Evolutionary conservation across 2,888 invertebrate species (phyloP).

Genomic region (Branchipolynoe longqiensis): DNA sequence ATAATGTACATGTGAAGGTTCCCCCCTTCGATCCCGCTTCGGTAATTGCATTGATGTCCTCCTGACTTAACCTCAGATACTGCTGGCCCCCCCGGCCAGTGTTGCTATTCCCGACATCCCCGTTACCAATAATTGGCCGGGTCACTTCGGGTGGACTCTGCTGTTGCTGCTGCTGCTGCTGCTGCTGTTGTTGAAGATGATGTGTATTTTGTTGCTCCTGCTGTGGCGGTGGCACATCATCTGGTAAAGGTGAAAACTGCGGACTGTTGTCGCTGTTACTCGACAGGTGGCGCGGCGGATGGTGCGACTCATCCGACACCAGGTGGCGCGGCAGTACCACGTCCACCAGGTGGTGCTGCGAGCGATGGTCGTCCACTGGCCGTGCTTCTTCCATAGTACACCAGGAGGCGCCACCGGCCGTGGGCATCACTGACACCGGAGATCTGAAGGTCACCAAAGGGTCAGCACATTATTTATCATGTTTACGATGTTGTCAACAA

Average conservation of each 20-base stretch:
- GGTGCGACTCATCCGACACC: conserved; percentile 15
- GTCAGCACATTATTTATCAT: not conserved
- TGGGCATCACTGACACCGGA: not conserved
- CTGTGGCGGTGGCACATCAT: not conserved
- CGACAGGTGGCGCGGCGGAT: conserved; percentile 14
- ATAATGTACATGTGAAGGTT: conserved; percentile 71
- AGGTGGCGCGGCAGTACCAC: conserved; percentile 14
- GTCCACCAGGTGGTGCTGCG: conserved; percentile 29
- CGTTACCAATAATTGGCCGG: conserved; percentile 26
- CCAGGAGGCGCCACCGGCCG: conserved; percentile 26
- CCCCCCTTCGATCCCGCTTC: conserved; percentile 59
- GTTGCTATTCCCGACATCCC: conserved; percentile 10
- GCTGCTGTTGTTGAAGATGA: conserved; percentile 8
- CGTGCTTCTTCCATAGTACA: conserved; percentile 46
- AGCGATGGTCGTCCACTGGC: conserved; percentile 30
- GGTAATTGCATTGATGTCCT: conserved; percentile 39
- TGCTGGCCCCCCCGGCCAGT: conserved; percentile 46
- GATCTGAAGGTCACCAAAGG: not conserved
- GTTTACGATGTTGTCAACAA: not conserved
- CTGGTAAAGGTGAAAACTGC: conserved; percentile 1
- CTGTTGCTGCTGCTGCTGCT: conserved; percentile 6
- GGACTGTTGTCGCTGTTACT: not conserved
- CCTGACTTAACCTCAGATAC: conserved; percentile 32
- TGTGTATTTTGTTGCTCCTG: not conserved
- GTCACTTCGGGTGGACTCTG: conserved; percentile 43